phyloP scores from a whole-genome alignment of 30 jellyfish, hydroid and myxozoan species.

The Rhopilema esculentum region DNA sequence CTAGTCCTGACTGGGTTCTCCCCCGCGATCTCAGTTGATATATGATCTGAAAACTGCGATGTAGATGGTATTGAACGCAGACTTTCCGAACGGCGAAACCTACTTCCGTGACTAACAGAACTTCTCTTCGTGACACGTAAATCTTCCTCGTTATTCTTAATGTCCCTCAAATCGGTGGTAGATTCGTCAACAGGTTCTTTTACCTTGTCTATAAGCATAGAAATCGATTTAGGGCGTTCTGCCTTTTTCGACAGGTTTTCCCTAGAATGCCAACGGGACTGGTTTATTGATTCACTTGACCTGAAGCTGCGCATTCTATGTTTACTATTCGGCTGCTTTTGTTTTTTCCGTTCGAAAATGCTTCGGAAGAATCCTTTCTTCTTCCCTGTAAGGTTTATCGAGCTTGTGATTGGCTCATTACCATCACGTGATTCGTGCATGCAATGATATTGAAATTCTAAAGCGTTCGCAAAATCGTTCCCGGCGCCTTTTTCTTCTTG shows the following conservation, averaged over 20 bases:
- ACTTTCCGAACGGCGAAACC: slow-evolving; percentile 68
- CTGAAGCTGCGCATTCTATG: slow-evolving; percentile 21
- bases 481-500: slow-evolving; percentile 49
- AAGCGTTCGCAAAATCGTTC: slow-evolving; percentile 25
- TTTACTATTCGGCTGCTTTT: background rate
- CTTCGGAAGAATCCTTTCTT: slow-evolving; percentile 47
- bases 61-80: slow-evolving; percentile 67
- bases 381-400: slow-evolving; percentile 17
- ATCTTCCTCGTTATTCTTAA: background rate
- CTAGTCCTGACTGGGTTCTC: slow-evolving; percentile 23
- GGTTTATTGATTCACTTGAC: slow-evolving; percentile 48
- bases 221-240: slow-evolving; percentile 55
- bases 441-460: slow-evolving; percentile 53
- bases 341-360: slow-evolving; percentile 36
- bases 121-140: background rate
- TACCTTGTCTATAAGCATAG: slow-evolving; percentile 54
- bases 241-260: slow-evolving; percentile 31
- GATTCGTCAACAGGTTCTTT: slow-evolving; percentile 20
- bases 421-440: slow-evolving; percentile 63
- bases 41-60: background rate
- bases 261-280: slow-evolving; percentile 54
- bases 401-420: slow-evolving; percentile 52
- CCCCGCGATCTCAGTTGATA: background rate
- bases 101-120: slow-evolving; percentile 18
- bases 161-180: background rate